A percentile compares a stretch with the other conserved stretches of the same genome.
phyloP scores from a whole-genome alignment of 2,797 vertebrate species.

The Sitta carolinensis region DNA sequence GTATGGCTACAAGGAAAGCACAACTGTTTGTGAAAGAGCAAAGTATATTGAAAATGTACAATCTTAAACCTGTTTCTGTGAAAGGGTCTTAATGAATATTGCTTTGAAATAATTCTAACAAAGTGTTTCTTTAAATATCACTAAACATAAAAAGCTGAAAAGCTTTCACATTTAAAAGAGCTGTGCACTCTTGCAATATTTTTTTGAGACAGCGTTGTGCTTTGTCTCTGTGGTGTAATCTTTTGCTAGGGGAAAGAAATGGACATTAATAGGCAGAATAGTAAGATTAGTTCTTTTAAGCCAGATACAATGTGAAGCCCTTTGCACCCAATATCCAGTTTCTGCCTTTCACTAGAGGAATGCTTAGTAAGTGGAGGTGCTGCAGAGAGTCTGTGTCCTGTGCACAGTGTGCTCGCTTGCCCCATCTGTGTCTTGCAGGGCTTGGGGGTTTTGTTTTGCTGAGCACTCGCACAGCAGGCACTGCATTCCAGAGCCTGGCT shows the following conservation, averaged over 20 bases:
- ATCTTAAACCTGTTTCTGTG: background rate
- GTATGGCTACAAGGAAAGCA: background rate
- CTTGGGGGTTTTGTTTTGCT: background rate
- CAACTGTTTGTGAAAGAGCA: background rate
- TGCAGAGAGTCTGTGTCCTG: background rate
- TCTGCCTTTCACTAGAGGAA: background rate
- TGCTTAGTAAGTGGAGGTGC: background rate
- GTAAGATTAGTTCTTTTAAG: background rate
- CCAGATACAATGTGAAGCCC: background rate
- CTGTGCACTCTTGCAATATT: background rate
- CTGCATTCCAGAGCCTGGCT: background rate
- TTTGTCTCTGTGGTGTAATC: background rate
- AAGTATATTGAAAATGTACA: background rate
- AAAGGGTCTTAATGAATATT: background rate
- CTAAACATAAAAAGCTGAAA: background rate
- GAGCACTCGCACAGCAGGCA: fast-evolving
- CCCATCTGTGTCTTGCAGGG: fast-evolving
- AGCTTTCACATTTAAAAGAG: background rate
- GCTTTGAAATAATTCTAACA: background rate
- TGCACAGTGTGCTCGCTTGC: fast-evolving
- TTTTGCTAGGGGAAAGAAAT: background rate
- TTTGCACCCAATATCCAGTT: background rate
- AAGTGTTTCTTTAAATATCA: background rate
- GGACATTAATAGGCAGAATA: background rate
- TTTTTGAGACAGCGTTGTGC: background rate